Conservation (phyloP, 1,140 invertebrate genomes). For the Drosophila mauritiana region DNA sequence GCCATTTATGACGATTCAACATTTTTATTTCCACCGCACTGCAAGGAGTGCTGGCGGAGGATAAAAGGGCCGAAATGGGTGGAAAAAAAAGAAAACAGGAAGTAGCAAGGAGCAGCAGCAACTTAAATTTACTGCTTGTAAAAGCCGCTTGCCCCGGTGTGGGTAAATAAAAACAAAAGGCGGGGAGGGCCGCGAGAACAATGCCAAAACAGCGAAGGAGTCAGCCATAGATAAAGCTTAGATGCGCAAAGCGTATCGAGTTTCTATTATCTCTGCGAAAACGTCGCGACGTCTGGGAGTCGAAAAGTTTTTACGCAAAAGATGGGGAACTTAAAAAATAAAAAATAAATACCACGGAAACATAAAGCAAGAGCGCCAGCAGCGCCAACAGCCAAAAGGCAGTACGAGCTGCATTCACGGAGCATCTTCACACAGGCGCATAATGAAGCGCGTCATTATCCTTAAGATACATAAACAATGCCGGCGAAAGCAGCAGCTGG, state of each 20-base stretch:
- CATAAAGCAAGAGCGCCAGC: slow-evolving; percentile 72
- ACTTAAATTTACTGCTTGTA: slow-evolving; percentile 79
- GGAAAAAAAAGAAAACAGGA: slow-evolving; percentile 1
- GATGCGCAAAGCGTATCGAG: slow-evolving; percentile 77
- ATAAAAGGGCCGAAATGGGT: not conserved
- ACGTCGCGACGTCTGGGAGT: slow-evolving; percentile 81
- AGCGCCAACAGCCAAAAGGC: slow-evolving; percentile 41
- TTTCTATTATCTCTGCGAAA: slow-evolving; percentile 77
- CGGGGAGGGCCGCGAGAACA: slow-evolving; percentile 48
- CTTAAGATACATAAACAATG: slow-evolving; percentile 78
- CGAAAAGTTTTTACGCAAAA: slow-evolving; percentile 77
- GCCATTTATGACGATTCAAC: slow-evolving; percentile 83
- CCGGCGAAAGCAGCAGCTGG: slow-evolving; percentile 36
- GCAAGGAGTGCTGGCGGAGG: slow-evolving; percentile 25
- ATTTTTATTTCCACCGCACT: slow-evolving; percentile 79
- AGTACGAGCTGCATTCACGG: slow-evolving; percentile 14
- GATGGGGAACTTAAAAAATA: slow-evolving; percentile 65
- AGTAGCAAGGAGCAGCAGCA: slow-evolving; percentile 29
- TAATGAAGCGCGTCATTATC: slow-evolving; percentile 83
- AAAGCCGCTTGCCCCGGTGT: slow-evolving; percentile 58
- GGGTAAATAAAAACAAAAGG: slow-evolving; percentile 77
- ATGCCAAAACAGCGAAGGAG: slow-evolving; percentile 74
- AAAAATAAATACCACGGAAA: slow-evolving; percentile 45
- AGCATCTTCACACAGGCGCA: slow-evolving; percentile 60
- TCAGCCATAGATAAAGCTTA: slow-evolving; percentile 73